Evolutionary conservation across 2,113 vertebrate species (phyloP).

Genomic region (Sardina pilchardus): DNA sequence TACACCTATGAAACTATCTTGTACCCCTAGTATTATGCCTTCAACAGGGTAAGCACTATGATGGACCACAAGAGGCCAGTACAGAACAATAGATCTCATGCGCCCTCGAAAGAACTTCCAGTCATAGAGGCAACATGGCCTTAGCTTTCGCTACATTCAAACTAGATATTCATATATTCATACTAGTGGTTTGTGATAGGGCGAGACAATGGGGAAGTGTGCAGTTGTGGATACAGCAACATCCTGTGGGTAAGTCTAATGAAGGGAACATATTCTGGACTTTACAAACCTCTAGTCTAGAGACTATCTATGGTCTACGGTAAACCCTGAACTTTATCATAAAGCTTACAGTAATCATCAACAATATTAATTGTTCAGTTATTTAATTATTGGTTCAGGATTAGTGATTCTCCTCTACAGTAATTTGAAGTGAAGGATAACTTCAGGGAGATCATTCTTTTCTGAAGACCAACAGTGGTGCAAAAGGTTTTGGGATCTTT

Average conservation of each 20-base stretch:
- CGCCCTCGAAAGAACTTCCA: not conserved
- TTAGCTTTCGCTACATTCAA: not conserved
- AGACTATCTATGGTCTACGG: not conserved
- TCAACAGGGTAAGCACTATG: not conserved
- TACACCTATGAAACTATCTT: not conserved
- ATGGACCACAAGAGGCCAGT: not conserved
- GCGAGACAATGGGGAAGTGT: not conserved
- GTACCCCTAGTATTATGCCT: not conserved
- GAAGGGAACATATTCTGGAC: not conserved
- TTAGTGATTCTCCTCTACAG: no score
- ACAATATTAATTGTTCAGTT: no score
- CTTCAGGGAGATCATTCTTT: no score
- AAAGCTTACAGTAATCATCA: no score
- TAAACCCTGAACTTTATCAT: not conserved
- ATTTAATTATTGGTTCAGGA: no score
- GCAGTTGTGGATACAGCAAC: not conserved
- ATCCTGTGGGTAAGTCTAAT: not conserved
- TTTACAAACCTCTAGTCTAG: not conserved
- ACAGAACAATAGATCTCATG: not conserved
- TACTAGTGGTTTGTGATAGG: slow-evolving; percentile 7
- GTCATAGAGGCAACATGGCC: not conserved
- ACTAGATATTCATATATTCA: no score
- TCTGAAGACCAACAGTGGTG: no score
- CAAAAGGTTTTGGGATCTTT: no score
- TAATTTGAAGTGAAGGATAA: no score